These are phyloP conservation scores for Petrolisthes cinctipes DNA, from an alignment of 2,888 invertebrate genomes.

Conservation along the genomic window DNA sequence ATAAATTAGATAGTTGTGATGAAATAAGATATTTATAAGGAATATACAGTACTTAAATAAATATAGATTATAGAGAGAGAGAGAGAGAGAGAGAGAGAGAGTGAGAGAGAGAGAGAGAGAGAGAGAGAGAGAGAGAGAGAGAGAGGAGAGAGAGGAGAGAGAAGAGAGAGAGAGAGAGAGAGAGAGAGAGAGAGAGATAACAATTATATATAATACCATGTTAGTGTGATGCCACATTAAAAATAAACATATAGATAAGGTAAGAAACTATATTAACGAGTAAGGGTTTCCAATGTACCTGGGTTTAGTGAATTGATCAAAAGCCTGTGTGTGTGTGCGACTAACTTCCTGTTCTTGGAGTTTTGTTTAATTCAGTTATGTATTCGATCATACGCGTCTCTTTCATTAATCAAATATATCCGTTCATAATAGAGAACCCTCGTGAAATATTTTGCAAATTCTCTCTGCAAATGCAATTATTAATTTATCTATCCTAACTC, in stretches of 20 bases:
- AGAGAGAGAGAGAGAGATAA: background rate
- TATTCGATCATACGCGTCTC: background rate
- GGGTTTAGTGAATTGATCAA: background rate
- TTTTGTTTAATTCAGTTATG: background rate
- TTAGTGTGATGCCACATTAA: background rate
- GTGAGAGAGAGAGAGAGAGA: background rate
- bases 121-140: background rate
- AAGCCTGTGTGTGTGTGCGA: slow-evolving; percentile 2
- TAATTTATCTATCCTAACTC: background rate
- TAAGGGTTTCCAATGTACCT: background rate
- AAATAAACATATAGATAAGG: background rate
- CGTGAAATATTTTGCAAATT: background rate
- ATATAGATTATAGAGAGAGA: background rate
- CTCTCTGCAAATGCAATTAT: background rate
- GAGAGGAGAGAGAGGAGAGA: background rate
- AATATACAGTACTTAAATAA: background rate
- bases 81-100: background rate
- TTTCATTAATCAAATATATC: background rate
- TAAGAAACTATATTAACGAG: background rate
- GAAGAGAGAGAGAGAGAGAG: background rate
- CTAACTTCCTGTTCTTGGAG: background rate
- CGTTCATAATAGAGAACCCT: background rate
- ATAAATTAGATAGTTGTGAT: too few species aligned
- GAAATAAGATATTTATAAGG: too few species aligned
- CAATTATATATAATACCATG: background rate